A percentile compares a stretch with the other conserved stretches of the same genome.
Evolutionary conservation across 2,797 vertebrate genomes (phyloP).

Genomic region (Onychomys torridus): DNA sequence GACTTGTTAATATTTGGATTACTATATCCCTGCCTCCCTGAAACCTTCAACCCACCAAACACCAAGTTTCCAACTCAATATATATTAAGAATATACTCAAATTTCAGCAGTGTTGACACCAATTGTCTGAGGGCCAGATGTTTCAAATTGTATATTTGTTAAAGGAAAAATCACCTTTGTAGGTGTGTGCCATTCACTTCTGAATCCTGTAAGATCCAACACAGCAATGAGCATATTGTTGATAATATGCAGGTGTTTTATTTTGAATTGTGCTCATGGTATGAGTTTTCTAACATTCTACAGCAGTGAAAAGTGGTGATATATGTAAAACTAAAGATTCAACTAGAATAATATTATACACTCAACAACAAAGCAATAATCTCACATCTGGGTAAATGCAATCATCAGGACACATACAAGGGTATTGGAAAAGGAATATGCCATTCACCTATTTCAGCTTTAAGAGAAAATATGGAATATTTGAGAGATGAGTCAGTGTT

Average conservation of each 20-base stretch:
- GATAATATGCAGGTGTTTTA: not conserved
- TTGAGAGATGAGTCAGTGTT: not conserved
- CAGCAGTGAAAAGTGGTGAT: not conserved
- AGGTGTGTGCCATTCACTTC: not conserved
- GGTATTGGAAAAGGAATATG: not conserved
- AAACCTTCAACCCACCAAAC: not conserved
- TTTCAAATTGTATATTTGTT: not conserved
- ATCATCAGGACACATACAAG: not conserved
- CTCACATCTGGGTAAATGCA: not conserved
- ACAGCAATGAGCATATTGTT: not conserved
- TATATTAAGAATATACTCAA: not conserved
- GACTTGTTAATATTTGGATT: not conserved
- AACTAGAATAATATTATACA: not conserved
- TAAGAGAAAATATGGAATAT: not conserved
- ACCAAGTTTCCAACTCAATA: not conserved
- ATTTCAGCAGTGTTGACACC: not conserved
- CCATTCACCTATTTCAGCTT: conserved; percentile 3
- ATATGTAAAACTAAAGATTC: not conserved
- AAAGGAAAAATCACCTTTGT: not conserved
- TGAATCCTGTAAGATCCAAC: not conserved
- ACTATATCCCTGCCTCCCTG: not conserved
- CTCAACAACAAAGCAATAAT: not conserved
- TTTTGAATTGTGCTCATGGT: not conserved
- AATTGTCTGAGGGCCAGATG: not conserved
- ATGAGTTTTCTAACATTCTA: not conserved